phyloP scores from a whole-genome alignment of 2,888 invertebrate genomes.

The Disparrhopalites patrizii region DNA sequence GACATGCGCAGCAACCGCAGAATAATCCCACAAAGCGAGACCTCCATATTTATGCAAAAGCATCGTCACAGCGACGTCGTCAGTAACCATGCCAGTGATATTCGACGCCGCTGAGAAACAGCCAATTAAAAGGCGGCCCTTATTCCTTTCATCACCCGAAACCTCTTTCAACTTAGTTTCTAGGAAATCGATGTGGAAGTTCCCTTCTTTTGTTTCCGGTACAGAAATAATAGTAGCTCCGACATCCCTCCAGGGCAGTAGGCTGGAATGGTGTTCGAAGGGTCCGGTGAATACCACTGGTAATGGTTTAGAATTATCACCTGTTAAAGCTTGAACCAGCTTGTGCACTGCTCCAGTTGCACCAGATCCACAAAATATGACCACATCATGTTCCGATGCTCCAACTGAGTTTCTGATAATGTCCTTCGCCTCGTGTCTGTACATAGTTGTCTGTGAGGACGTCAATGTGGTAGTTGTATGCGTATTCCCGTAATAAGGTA shows the following conservation, averaged over 20 bases:
- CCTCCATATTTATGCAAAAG: constrained; percentile 57
- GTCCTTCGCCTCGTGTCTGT: constrained; percentile 75
- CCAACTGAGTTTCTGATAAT: constrained; percentile 74
- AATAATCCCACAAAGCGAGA: constrained; percentile 76
- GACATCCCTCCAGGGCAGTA: constrained; percentile 77
- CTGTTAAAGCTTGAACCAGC: constrained; percentile 63
- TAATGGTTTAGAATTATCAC: constrained; percentile 51
- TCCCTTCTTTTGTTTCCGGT: constrained; percentile 72
- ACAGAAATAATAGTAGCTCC: constrained; percentile 74
- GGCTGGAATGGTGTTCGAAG: constrained; percentile 69
- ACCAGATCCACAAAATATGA: constrained; percentile 71
- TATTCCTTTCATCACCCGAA: constrained; percentile 23
- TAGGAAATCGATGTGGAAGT: constrained; percentile 71
- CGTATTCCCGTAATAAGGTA: constrained; percentile 79
- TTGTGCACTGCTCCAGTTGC: constrained; percentile 72
- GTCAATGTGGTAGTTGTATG: constrained; percentile 77
- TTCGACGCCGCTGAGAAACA: constrained; percentile 84
- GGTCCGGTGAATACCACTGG: constrained; percentile 75
- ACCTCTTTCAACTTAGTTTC: constrained; percentile 63
- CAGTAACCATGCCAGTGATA: constrained; percentile 57
- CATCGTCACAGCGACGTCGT: constrained; percentile 73
- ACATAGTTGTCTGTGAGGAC: constrained; percentile 79
- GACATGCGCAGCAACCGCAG: constrained; percentile 73
- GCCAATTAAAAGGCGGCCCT: constrained; percentile 63
- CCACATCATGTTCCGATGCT: constrained; percentile 73